Percentiles rank a stretch among this genome's conserved stretches.
Evolutionary conservation across 2,113 vertebrate genomes (phyloP).

Genomic region (Sander lucioperca): DNA sequence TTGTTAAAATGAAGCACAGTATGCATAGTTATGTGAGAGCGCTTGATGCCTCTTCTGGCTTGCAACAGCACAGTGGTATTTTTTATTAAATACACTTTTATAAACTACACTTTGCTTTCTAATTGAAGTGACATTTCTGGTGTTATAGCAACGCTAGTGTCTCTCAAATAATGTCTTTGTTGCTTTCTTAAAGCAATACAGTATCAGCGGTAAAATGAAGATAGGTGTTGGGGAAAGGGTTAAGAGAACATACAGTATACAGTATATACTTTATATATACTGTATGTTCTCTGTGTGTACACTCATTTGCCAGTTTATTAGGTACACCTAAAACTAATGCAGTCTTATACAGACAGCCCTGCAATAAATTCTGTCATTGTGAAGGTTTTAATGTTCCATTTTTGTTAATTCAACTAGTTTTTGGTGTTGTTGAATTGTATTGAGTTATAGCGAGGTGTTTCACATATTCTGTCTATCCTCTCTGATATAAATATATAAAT

Average conservation of each 20-base stretch:
- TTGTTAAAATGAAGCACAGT: neutral
- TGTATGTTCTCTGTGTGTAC: neutral
- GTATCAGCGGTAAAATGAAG: neutral
- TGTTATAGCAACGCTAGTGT: neutral
- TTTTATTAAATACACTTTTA: constrained; percentile 21
- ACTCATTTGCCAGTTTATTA: neutral
- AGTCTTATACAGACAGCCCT: neutral
- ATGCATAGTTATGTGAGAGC: neutral
- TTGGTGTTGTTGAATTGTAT: neutral
- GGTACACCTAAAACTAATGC: neutral
- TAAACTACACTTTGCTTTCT: neutral
- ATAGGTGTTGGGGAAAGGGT: neutral
- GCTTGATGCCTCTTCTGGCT: neutral
- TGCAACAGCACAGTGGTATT: constrained; percentile 1
- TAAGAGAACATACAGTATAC: too few relatives aligned
- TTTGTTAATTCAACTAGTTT: neutral
- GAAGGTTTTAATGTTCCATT: neutral
- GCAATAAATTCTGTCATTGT: too few relatives aligned
- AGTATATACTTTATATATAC: too few relatives aligned
- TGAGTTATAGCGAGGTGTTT: neutral
- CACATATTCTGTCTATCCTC: neutral
- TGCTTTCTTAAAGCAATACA: neutral
- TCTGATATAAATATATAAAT: neutral
- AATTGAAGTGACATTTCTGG: constrained; percentile 7
- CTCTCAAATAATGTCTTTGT: neutral